Conservation (phyloP, 2,113 vertebrate species). For the Spheniscus mendiculus region DNA sequence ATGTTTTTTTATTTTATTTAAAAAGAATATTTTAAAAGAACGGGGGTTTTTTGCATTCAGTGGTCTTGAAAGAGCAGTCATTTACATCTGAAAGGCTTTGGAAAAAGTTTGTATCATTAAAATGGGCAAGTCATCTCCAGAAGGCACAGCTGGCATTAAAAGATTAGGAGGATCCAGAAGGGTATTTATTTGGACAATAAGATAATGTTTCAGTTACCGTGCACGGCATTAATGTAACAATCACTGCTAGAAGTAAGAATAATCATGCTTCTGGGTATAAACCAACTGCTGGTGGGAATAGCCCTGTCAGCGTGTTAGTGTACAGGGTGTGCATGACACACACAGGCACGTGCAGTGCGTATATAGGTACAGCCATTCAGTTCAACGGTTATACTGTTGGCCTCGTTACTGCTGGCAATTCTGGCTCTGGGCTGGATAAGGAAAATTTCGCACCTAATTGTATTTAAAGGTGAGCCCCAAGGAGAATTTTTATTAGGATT, state of each 20-base stretch:
- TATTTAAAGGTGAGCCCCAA: neutral
- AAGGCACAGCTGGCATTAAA: neutral
- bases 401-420: neutral
- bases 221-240: neutral
- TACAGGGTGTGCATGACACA: neutral
- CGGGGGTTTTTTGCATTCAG: neutral
- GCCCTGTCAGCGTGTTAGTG: fast-evolving
- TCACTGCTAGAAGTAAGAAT: neutral
- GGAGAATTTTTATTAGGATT: neutral
- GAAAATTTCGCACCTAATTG: neutral
- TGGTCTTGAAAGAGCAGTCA: neutral
- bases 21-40: neutral
- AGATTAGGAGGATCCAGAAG: neutral
- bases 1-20: neutral
- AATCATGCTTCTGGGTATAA: neutral
- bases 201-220: neutral
- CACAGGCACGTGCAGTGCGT: fast-evolving
- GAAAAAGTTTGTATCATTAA: neutral
- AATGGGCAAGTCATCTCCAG: neutral
- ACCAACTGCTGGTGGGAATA: neutral
- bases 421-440: neutral
- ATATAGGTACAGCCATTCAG: fast-evolving
- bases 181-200: neutral
- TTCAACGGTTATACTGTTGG: neutral
- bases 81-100: neutral